Conservation (phyloP, 2,113 vertebrate species). For the Cynocephalus volans region DNA sequence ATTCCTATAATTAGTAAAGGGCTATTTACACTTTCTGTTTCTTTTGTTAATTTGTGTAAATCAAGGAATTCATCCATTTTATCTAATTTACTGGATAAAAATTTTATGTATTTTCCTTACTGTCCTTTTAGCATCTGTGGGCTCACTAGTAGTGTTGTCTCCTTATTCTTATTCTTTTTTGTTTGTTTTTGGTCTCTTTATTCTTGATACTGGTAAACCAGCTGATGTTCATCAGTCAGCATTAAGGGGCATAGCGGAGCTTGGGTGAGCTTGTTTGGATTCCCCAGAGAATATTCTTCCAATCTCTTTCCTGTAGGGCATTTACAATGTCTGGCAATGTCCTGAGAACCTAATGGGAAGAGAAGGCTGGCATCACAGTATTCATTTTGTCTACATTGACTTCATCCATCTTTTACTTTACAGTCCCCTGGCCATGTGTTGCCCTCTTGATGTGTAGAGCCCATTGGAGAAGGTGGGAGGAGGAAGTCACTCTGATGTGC, state of each 20-base stretch:
- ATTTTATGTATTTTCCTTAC: background rate
- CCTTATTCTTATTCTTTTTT: background rate
- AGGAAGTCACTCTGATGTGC: background rate
- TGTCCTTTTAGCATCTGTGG: background rate
- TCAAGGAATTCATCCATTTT: background rate
- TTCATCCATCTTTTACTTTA: background rate
- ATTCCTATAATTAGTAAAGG: background rate
- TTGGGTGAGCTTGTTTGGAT: background rate
- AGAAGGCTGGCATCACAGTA: background rate
- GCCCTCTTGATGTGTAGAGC: background rate
- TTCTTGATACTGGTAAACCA: background rate
- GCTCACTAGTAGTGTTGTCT: background rate
- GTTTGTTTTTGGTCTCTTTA: background rate
- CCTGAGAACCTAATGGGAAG: background rate
- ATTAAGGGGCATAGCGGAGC: background rate
- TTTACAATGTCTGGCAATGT: background rate
- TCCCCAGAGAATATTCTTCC: background rate
- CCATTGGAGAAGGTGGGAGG: background rate
- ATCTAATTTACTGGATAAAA: no score
- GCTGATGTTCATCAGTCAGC: background rate
- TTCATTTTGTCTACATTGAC: background rate
- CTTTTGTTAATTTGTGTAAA: background rate
- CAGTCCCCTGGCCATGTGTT: background rate
- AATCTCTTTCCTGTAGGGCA: background rate
- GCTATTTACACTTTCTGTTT: background rate